Base-by-base conservation (phyloP, 2,113 vertebrate genomes). In the Vulpes ferrilata region DNA sequence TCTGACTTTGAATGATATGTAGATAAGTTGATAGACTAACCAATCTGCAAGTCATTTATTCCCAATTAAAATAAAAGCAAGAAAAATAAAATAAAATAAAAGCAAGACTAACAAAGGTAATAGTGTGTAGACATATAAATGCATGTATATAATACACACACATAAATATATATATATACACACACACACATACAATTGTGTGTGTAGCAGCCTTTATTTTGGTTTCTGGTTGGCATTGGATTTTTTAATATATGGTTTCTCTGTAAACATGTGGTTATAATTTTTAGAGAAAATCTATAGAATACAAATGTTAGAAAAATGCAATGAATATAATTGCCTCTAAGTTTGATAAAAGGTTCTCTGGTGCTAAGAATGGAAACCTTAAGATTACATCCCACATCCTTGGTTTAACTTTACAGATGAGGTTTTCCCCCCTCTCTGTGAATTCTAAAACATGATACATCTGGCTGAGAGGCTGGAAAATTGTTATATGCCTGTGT, bases 401-500 rank as follows among this genome's bases (percentile, higher is more conserved):
- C 95, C 60, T 62, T 93, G 17, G 3, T 93, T 97, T 96, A 97
- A 65, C 87, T 98, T 97, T 86, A 94, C 84, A 98, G 55, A 97
- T 92, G 80, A 96, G 83, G 73, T 71, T 96, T 96, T 93, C 65
- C 96, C 94, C 0, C n/a, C 12, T 2, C 59, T 15, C 65, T 15
- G 13, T 25, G 65, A 93, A 90, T 97, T 98, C 91, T 95, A 98
- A 98, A 98, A 98, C 97, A 98, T 82, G 48, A 97, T 97, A 79
- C 97, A 96, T 97, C 98, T 99, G 98, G 98, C 98, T 90, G 35
- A 98, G 96, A 97, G 95, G 84, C 81, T 98, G 98, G 99, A 98
- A 99, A 99, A 99, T 98, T 98, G 97, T 98, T 98, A 93, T 90
- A 98, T 97, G 97, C 89, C 96, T 98, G 69, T 98, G 94, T 98